A percentile compares a stretch with the other conserved stretches of the same genome.
These are phyloP conservation scores for Pollimyrus isidori DNA, from an alignment of 2,113 vertebrate genomes.

Conservation along the genomic window DNA sequence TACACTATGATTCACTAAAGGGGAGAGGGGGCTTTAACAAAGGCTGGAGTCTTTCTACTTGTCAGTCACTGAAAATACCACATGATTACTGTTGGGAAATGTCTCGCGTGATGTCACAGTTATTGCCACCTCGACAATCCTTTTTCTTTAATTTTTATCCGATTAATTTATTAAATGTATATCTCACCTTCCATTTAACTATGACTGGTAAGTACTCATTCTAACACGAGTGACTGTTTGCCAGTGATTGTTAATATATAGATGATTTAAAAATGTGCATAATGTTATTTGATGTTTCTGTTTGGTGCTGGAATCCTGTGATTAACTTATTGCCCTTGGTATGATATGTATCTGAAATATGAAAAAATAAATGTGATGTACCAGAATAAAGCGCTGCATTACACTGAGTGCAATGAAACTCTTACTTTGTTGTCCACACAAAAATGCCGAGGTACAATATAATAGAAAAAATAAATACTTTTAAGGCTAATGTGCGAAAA, in stretches of 20 bases:
- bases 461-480: too few relatives aligned
- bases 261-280: slow-evolving; percentile 8
- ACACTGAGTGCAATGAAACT: background rate
- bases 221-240: background rate
- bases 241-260: background rate
- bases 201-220: background rate
- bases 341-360: slow-evolving; percentile 13
- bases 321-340: slow-evolving; percentile 29
- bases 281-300: slow-evolving; percentile 2
- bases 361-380: slow-evolving; percentile 19
- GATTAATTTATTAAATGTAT: background rate
- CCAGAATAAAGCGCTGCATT: slow-evolving; percentile 16
- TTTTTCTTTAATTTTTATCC: background rate
- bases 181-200: background rate
- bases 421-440: too few relatives aligned
- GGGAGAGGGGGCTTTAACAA: background rate
- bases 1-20: background rate
- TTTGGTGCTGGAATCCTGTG: slow-evolving; percentile 33
- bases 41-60: background rate
- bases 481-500: too few relatives aligned
- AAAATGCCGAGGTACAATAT: too few relatives aligned
- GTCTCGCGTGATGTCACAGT: background rate
- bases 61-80: background rate
- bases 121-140: background rate
- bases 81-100: background rate